Conservation (phyloP, 2,888 invertebrate species). For the Abscondita cerata region DNA sequence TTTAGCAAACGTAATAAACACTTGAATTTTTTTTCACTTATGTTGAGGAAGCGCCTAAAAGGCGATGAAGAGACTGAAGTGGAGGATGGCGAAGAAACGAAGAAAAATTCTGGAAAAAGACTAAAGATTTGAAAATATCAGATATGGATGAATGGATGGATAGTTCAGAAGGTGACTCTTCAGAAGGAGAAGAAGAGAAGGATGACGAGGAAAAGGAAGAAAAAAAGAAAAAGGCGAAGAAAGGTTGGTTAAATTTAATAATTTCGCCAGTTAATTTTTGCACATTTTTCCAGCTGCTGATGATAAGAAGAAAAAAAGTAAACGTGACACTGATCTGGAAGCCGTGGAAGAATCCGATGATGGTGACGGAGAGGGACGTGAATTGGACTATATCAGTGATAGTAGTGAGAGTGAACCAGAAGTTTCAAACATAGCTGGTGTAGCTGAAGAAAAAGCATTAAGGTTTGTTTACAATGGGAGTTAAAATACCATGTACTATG, state of each 20-base stretch:
- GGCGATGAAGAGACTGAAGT: slow-evolving; percentile 68
- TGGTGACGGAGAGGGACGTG: slow-evolving; percentile 94
- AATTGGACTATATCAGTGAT: slow-evolving; percentile 91
- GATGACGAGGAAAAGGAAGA: slow-evolving; percentile 68
- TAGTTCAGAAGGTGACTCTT: slow-evolving; percentile 78
- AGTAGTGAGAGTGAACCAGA: slow-evolving; percentile 79
- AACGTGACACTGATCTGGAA: slow-evolving; percentile 84
- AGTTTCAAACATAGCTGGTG: slow-evolving; percentile 76
- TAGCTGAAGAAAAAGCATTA: slow-evolving; percentile 74
- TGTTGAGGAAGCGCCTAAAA: slow-evolving; percentile 88
- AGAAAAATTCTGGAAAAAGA: slow-evolving; percentile 67
- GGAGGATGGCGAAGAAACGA: slow-evolving; percentile 71
- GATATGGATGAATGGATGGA: slow-evolving; percentile 96
- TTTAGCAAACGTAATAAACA: slow-evolving; percentile 95
- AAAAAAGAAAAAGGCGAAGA: slow-evolving; percentile 65
- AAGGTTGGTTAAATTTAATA: slow-evolving; percentile 21
- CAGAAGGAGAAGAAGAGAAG: slow-evolving; percentile 73
- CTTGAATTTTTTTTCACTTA: slow-evolving; percentile 95
- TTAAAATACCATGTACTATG: too few relatives aligned
- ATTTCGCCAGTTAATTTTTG: too few relatives aligned
- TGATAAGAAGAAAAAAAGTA: slow-evolving; percentile 73
- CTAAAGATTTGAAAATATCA: slow-evolving; percentile 83
- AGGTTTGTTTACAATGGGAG: slow-evolving; percentile 54
- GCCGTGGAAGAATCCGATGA: slow-evolving; percentile 97
- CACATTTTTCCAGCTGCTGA: slow-evolving; percentile 42